Evolutionary conservation across 2,113 vertebrate genomes (phyloP).

Genomic region (Pangasianodon gigas): DNA sequence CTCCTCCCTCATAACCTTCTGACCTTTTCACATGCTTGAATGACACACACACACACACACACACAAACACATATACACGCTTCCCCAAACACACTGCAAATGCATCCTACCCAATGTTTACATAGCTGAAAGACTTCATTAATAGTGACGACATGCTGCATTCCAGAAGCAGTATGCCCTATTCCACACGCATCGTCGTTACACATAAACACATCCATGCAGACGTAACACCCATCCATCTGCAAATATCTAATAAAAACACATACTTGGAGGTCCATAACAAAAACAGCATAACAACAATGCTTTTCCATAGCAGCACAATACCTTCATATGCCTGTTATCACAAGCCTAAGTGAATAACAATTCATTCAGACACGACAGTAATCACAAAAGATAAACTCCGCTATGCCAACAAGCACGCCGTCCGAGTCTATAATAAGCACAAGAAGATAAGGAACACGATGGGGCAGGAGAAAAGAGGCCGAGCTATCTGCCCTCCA

Average conservation of each 20-base stretch:
- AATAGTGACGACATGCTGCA: constrained; percentile 37
- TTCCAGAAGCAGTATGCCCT: background rate
- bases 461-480: constrained; percentile 44
- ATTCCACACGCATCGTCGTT: background rate
- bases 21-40: constrained; percentile 24
- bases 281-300: background rate
- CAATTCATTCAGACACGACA: constrained; percentile 1
- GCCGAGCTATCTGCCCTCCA: constrained; percentile 36
- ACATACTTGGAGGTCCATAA: background rate
- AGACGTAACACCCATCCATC: background rate
- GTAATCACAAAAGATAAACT: constrained; percentile 38
- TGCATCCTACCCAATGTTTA: constrained; percentile 26
- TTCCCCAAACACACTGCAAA: background rate
- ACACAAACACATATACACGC: background rate
- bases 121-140: constrained; percentile 23
- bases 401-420: background rate
- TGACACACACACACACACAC: background rate
- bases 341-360: background rate
- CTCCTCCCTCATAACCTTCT: background rate
- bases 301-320: background rate
- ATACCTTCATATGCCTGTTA: background rate
- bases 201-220: background rate
- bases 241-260: background rate
- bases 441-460: constrained; percentile 41
- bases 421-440: constrained; percentile 39